Evolutionary conservation across 2,888 invertebrate genomes (phyloP).

Genomic region (Timema podura): DNA sequence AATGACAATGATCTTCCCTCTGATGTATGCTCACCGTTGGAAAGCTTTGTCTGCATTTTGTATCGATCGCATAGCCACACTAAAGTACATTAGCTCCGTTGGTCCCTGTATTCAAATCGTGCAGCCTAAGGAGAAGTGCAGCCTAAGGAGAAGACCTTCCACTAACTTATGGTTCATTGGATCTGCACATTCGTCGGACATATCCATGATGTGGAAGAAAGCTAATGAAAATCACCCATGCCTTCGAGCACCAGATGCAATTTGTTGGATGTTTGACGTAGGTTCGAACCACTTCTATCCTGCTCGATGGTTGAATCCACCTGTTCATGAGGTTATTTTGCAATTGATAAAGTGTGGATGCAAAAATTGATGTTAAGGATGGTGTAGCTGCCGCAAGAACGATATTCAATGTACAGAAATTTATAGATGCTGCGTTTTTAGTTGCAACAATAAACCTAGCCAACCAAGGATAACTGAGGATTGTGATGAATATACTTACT

Average conservation of each 20-base stretch:
- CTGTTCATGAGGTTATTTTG: neutral
- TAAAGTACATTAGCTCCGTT: neutral
- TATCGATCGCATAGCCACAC: neutral
- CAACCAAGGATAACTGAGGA: neutral
- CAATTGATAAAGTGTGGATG: conserved; percentile 3
- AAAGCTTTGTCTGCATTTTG: conserved; percentile 1
- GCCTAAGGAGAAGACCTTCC: neutral
- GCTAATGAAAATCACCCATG: neutral
- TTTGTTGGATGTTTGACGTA: neutral
- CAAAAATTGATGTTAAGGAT: neutral
- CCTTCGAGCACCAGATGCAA: neutral
- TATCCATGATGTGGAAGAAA: conserved; percentile 1
- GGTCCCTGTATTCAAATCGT: neutral
- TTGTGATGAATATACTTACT: neutral
- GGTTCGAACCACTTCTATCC: neutral
- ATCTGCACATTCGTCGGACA: neutral
- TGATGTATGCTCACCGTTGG: neutral
- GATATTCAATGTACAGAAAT: neutral
- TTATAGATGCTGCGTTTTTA: neutral
- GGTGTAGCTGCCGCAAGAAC: conserved; percentile 11
- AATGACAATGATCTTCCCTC: conserved; percentile 1
- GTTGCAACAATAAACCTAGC: neutral
- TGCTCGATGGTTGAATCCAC: neutral
- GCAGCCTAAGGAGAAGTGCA: conserved; percentile 4
- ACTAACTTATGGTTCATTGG: conserved; percentile 11